These are phyloP conservation scores for Muscicapa striata DNA, from an alignment of 2,797 vertebrate genomes.

Conservation along the genomic window DNA sequence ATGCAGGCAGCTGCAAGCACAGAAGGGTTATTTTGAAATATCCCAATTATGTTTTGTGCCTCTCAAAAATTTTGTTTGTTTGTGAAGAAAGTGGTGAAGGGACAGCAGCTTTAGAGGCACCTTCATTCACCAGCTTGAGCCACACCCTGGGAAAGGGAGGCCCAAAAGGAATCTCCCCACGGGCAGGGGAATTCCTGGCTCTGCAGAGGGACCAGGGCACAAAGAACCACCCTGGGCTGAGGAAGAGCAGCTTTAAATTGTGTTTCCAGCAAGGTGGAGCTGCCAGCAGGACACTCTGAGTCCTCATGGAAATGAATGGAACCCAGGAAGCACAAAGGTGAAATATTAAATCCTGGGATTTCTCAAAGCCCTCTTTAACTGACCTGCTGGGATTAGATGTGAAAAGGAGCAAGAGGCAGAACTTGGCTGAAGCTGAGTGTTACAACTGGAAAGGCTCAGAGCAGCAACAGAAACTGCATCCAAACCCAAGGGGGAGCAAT, in stretches of 20 bases:
- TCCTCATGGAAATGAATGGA: fast-evolving
- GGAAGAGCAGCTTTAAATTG: fast-evolving
- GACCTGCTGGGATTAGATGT: background rate
- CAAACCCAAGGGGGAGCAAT: background rate
- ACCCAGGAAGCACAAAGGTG: background rate
- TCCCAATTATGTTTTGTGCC: background rate
- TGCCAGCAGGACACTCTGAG: background rate
- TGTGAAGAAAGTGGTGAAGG: fast-evolving
- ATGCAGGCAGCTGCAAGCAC: fast-evolving
- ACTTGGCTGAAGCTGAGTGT: background rate
- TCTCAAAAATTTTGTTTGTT: background rate
- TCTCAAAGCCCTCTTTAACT: background rate
- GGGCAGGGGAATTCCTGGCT: no score
- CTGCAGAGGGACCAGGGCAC: background rate
- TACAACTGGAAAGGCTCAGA: background rate
- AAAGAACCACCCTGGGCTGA: background rate
- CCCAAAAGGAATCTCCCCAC: background rate
- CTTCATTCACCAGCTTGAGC: background rate
- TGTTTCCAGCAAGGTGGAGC: background rate
- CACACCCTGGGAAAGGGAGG: background rate
- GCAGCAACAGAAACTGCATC: background rate
- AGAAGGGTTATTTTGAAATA: background rate
- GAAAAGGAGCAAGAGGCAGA: background rate
- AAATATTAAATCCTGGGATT: background rate
- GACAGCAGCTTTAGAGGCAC: background rate